Evolutionary conservation across 1,140 invertebrate genomes (phyloP), one percentile per base, ranked within the genome.

Genomic region (Pantala flavescens): DNA sequence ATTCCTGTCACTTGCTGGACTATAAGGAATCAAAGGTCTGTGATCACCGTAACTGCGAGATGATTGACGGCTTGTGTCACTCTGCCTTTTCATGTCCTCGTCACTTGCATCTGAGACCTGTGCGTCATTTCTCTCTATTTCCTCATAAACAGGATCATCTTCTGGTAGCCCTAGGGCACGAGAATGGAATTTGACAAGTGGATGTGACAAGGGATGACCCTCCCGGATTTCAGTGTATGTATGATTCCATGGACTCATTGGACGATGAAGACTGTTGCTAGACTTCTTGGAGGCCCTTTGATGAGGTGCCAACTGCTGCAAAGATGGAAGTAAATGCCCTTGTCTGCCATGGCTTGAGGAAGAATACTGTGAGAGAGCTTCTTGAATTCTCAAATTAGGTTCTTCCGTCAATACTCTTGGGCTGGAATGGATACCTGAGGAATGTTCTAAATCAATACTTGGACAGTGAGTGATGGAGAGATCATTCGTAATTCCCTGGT

Each of bases 1-100:
- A 73, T 83, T 77, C 70, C 81, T 78, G 71, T 83, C 82, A 73
- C 82, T 79, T 43, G 81, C 79, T 2, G 87, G 88, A 74, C 87
- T 89, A 80, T 90, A 89, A 0, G 89, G 89, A 74, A 91, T 90
- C 42, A 93, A 82, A 0, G 92, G 92, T 19, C 91, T 85, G 79
- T 92, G 90, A 80, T 93, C 92, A 0, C 91, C 90, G 81, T 93
- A 93, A 74, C 91, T 91, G 76, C 91, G 88, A 0, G 90, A 90
- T 0, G 90, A 91, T 81, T 90, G 90, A 77, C 90, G 83, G 77
- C 87, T 89, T 84, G 91, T 90, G 79, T 93, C 91, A 78, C 89
- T 89, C 77, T 91, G 90, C n/a, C 90, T 85, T 43, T 90, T 88
- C 14, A 89, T 89, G 79, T 88, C 87, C 78, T 93, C 92, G 79